Base-by-base conservation (phyloP, 2,888 invertebrate genomes). In the Stenichneumon culpator region DNA sequence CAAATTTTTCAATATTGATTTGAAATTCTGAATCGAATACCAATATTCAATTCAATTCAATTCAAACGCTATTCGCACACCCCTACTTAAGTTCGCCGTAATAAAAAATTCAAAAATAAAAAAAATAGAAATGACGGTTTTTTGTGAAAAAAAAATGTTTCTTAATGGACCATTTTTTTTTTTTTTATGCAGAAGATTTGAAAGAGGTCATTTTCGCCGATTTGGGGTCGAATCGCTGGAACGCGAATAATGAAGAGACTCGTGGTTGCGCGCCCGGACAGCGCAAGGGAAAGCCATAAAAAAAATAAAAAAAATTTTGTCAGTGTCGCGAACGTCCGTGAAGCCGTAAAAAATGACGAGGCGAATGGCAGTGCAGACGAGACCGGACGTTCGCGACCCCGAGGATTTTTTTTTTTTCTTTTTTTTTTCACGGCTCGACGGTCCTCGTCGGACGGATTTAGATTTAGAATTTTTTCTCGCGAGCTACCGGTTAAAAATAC, bases 331-430 rank as follows among this genome's bases (percentile, higher is more conserved):
- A 63, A 28, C 32, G 60, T 63, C 28, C 60, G 60, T 32, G 72
- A 14, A 57, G 32, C 16, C 47, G 14, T 16, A 50, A 44, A 47
- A 63, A 47, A 47, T 14, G 32, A 32, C 32, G 63, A 32, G 65
- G 65, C 74, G 74, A 75, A 75, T 75, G 74, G 60, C 74, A 63
- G n/a, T 73, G n/a, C 25, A 60, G 74, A 74, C 74, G 60, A 28
- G 28, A 54, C 32, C 60, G 60, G 60, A 63, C 25, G 11, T 65
- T 65, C 47, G 32, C 47, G 63, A 57, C 19, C 50, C 50, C 32
- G 19, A 36, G 19, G 36, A 32, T 50, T 65, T 50, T 39, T 63
- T 74, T 75, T 65, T 63, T 74, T 75, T 65, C 47, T n/a, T n/a
- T 50, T 65, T 50, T 39, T 63, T 74, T 75, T 65, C 47, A 63